phyloP scores from a whole-genome alignment of 2,113 vertebrate species.

The Chaetorhynchus papuensis region DNA sequence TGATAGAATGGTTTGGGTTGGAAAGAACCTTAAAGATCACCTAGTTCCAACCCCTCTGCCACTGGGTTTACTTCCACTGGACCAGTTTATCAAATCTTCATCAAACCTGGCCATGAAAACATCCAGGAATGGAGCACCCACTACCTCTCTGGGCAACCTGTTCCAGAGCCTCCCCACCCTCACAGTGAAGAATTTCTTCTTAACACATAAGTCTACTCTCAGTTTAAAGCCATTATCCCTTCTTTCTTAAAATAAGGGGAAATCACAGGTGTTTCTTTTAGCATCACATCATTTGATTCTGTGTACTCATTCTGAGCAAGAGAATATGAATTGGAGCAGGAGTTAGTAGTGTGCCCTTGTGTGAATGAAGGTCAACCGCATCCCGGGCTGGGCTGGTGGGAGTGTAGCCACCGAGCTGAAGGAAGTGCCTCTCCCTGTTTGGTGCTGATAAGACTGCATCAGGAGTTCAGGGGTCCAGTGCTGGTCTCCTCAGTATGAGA shows the following conservation, averaged over 20 bases:
- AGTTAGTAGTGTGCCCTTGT: background rate
- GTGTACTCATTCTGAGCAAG: background rate
- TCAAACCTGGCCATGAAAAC: background rate
- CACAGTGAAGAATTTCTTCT: background rate
- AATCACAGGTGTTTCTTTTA: background rate
- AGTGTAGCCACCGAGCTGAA: rapidly evolving
- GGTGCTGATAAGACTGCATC: background rate
- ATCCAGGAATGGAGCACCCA: background rate
- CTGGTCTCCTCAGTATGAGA: background rate
- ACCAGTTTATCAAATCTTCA: background rate
- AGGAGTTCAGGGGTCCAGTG: background rate
- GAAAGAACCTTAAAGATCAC: background rate
- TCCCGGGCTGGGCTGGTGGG: rapidly evolving
- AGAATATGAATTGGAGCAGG: background rate
- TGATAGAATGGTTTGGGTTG: background rate
- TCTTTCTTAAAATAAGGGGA: background rate
- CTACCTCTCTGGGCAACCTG: background rate
- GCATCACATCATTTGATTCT: background rate
- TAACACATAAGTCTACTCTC: background rate
- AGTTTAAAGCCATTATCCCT: background rate
- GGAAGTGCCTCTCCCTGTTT: background rate
- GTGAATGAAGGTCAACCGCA: rapidly evolving
- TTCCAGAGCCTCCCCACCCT: background rate
- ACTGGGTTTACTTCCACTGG: background rate
- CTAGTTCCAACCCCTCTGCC: background rate